Evolutionary conservation across 2,113 vertebrate species (phyloP).

Genomic region (Gnathonemus longibarbis): DNA sequence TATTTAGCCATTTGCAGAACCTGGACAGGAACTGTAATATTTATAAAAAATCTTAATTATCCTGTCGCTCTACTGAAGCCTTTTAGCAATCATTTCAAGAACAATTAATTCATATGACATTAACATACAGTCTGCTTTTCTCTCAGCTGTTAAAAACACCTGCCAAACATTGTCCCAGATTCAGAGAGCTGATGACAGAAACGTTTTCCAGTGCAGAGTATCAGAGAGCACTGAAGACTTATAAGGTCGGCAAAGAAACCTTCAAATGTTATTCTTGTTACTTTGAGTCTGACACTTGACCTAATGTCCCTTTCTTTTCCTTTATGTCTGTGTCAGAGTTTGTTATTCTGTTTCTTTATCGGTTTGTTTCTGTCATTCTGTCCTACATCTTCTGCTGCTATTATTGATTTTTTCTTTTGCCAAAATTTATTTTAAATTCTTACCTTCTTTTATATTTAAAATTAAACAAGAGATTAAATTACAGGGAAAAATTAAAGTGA

Average conservation of each 20-base stretch:
- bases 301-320: background rate
- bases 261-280: slow-evolving; percentile 38
- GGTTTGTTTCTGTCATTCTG: slow-evolving; percentile 40
- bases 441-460: slow-evolving; percentile 50
- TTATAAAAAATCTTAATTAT: background rate
- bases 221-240: slow-evolving; percentile 48
- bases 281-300: slow-evolving; percentile 35
- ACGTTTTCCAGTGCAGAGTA: slow-evolving; percentile 58
- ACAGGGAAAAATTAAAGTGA: slow-evolving; percentile 52
- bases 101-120: background rate
- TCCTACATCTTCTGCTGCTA: background rate
- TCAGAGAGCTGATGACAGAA: slow-evolving; percentile 63
- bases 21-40: background rate
- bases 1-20: background rate
- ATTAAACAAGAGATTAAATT: slow-evolving; percentile 59
- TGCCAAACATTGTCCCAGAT: slow-evolving; percentile 62
- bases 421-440: slow-evolving; percentile 42
- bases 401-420: background rate
- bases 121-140: slow-evolving; percentile 20
- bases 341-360: background rate
- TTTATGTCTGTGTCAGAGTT: background rate
- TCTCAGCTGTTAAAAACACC: slow-evolving; percentile 66
- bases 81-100: background rate
- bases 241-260: slow-evolving; percentile 41
- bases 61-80: background rate